Evolutionary conservation across 2,797 vertebrate species (phyloP).

Genomic region (Gobio occitaniae): DNA sequence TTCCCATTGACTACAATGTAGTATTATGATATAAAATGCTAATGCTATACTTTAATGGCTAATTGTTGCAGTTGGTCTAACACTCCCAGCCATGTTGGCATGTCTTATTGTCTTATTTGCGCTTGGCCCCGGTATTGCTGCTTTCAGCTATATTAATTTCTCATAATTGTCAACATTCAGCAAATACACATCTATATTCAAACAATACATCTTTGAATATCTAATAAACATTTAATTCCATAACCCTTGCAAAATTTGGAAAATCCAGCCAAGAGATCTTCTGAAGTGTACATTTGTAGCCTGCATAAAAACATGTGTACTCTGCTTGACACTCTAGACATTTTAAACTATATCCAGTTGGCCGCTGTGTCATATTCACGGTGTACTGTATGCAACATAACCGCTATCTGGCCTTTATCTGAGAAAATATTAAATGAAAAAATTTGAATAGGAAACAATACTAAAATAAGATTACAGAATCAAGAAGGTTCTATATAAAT

Average conservation of each 20-base stretch:
- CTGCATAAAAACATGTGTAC: background rate
- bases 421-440: background rate
- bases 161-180: too few relatives aligned
- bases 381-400: background rate
- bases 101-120: too few relatives aligned
- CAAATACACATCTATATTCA: background rate
- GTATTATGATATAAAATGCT: too few relatives aligned
- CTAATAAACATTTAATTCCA: background rate
- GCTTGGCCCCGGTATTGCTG: too few relatives aligned
- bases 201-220: background rate
- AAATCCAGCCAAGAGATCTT: background rate
- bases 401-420: background rate
- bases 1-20: too few relatives aligned
- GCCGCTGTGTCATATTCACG: background rate
- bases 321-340: background rate
- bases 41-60: too few relatives aligned
- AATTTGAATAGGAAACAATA: too few relatives aligned
- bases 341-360: background rate
- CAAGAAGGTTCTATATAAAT: too few relatives aligned
- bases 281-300: background rate
- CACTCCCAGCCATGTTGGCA: too few relatives aligned
- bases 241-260: background rate
- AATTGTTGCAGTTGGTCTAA: too few relatives aligned
- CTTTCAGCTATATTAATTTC: too few relatives aligned
- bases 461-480: too few relatives aligned